Percentiles rank a stretch among this genome's conserved stretches.
Conservation (phyloP, 30 jellyfish, hydroid and myxozoan genomes). For the Pseudorhiza aurosa region DNA sequence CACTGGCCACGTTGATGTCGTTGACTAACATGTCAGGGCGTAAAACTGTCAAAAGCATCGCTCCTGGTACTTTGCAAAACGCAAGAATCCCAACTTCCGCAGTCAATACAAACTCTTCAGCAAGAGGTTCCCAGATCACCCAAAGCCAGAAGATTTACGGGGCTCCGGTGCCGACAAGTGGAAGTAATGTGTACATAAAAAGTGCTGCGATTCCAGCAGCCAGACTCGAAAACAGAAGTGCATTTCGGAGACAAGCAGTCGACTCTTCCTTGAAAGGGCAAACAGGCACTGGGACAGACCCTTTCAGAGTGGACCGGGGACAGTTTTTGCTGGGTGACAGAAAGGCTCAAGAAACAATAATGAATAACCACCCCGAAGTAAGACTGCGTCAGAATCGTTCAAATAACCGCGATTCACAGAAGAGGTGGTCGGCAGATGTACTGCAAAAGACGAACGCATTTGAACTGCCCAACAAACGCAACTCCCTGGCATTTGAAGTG, state of each 20-base stretch:
- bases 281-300: conserved; percentile 23
- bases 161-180: conserved; percentile 19
- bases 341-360: conserved; percentile 27
- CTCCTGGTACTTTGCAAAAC: conserved; percentile 73
- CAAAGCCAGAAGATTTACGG: conserved; percentile 31
- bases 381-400: conserved; percentile 76
- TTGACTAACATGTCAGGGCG: conserved; percentile 74
- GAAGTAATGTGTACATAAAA: conserved; percentile 41
- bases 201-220: conserved; percentile 53
- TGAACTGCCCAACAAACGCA: conserved; percentile 69
- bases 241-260: conserved; percentile 31
- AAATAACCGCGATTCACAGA: conserved; percentile 62
- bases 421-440: conserved; percentile 98
- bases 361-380: conserved; percentile 66
- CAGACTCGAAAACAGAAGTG: conserved; percentile 28
- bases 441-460: conserved; percentile 58
- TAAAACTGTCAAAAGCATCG: conserved; percentile 42
- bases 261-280: conserved; percentile 10
- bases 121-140: conserved; percentile 7
- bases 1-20: conserved; percentile 80
- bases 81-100: conserved; percentile 40
- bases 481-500: conserved; percentile 71
- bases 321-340: conserved; percentile 53
- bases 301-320: conserved; percentile 48
- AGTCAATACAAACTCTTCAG: neutral